These are phyloP conservation scores for Tillus elongatus DNA, from an alignment of 2,888 invertebrate species.

Conservation along the genomic window DNA sequence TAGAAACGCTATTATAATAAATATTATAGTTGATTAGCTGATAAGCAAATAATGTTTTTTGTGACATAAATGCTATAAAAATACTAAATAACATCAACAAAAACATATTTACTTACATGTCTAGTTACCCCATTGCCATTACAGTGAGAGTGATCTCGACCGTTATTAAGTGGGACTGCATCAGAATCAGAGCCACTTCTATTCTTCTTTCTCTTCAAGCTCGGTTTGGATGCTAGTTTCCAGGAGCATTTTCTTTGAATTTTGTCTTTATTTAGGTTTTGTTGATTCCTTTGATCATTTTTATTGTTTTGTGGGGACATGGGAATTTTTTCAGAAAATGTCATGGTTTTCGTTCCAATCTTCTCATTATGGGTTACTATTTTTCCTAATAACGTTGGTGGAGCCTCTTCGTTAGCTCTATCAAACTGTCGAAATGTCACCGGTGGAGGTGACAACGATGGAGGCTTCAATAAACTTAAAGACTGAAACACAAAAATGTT, in stretches of 20 bases:
- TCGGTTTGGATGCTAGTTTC: slow-evolving; percentile 60
- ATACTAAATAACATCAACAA: no score
- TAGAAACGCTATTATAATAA: no score
- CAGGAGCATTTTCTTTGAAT: slow-evolving; percentile 66
- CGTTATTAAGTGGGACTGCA: slow-evolving; percentile 58
- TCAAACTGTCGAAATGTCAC: slow-evolving; percentile 37
- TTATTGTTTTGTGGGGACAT: slow-evolving; percentile 19
- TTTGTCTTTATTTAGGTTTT: slow-evolving; percentile 36
- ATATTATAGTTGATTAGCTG: no score
- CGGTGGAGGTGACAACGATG: slow-evolving; percentile 40
- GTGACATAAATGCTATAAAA: no score
- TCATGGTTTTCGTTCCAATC: slow-evolving; percentile 38
- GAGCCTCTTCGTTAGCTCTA: slow-evolving; percentile 29
- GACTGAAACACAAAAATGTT: slow-evolving; percentile 43
- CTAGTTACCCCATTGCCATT: slow-evolving; percentile 48
- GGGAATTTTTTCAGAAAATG: slow-evolving; percentile 38
- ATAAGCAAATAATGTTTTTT: no score
- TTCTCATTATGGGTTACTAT: slow-evolving; percentile 41
- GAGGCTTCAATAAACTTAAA: slow-evolving; percentile 56
- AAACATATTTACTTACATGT: slow-evolving; percentile 35
- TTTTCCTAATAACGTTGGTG: slow-evolving; percentile 24
- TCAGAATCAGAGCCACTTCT: slow-evolving; percentile 52
- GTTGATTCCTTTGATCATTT: slow-evolving; percentile 22
- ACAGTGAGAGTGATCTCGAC: slow-evolving; percentile 65
- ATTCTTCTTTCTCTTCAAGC: slow-evolving; percentile 59